phyloP scores from a whole-genome alignment of 2,113 vertebrate species.

The Colaptes auratus region DNA sequence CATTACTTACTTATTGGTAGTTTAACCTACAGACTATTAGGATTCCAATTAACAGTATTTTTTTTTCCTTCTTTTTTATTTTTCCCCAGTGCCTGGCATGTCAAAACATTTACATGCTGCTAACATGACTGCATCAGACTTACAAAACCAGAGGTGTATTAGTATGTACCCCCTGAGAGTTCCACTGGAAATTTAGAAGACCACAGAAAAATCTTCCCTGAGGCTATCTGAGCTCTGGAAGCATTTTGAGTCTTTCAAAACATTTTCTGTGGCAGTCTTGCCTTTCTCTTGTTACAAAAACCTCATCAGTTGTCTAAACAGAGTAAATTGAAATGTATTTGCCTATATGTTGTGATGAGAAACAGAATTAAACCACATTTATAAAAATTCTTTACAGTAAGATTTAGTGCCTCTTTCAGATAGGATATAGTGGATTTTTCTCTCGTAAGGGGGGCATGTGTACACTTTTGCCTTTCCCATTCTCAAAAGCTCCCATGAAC shows the following conservation, averaged over 20 bases:
- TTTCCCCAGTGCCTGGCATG: background rate
- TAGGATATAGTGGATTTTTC: background rate
- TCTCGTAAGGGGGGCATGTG: fast-evolving
- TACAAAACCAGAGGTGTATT: background rate
- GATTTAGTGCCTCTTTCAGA: background rate
- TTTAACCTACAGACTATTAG: background rate
- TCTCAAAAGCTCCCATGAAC: background rate
- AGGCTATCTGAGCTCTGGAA: background rate
- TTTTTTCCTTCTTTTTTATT: background rate
- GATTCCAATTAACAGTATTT: background rate
- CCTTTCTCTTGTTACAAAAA: background rate
- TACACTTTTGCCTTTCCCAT: background rate
- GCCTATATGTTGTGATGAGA: background rate
- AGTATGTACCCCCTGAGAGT: background rate
- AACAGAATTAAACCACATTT: background rate
- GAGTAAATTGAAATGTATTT: background rate
- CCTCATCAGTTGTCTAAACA: background rate
- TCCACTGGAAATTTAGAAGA: background rate
- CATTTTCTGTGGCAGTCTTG: background rate
- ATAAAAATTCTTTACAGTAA: background rate
- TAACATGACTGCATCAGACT: background rate
- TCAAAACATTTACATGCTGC: background rate
- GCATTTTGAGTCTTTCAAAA: background rate
- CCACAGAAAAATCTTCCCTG: background rate
- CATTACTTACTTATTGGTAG: background rate